Percentiles rank a stretch among this genome's conserved stretches.
phyloP scores from a whole-genome alignment of 2,113 vertebrate genomes.

The Phalacrocorax brasilianus region DNA sequence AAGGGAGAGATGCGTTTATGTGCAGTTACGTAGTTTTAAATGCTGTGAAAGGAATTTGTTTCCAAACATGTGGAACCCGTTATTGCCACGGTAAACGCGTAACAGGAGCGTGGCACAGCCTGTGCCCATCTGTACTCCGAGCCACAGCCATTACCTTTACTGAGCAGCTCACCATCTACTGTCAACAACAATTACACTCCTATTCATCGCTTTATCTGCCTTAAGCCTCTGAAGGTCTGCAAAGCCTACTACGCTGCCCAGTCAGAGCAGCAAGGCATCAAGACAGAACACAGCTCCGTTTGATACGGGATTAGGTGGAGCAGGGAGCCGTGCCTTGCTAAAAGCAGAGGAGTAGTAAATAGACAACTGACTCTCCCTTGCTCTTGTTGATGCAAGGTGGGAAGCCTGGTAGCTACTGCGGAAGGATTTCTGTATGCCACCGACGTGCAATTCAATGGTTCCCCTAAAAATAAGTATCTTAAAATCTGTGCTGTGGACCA shows the following conservation, averaged over 20 bases:
- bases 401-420: neutral
- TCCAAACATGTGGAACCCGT: neutral
- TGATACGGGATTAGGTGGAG: accelerated
- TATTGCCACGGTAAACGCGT: neutral
- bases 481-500: neutral
- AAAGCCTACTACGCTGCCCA: neutral
- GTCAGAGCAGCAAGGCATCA: neutral
- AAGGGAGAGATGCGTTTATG: conserved; percentile 27
- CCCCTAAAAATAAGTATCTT: neutral
- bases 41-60: conserved; percentile 20
- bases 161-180: neutral
- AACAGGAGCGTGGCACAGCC: neutral
- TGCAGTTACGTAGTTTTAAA: conserved; percentile 4
- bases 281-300: neutral
- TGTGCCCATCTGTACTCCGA: neutral
- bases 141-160: neutral
- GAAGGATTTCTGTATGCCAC: neutral
- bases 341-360: neutral
- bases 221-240: neutral
- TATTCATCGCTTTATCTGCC: neutral
- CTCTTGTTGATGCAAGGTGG: neutral
- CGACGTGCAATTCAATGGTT: accelerated
- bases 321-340: neutral
- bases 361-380: neutral
- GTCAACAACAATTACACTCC: conserved; percentile 14